Conservation (phyloP, 1,140 invertebrate species). For the Drosophila murphyi region DNA sequence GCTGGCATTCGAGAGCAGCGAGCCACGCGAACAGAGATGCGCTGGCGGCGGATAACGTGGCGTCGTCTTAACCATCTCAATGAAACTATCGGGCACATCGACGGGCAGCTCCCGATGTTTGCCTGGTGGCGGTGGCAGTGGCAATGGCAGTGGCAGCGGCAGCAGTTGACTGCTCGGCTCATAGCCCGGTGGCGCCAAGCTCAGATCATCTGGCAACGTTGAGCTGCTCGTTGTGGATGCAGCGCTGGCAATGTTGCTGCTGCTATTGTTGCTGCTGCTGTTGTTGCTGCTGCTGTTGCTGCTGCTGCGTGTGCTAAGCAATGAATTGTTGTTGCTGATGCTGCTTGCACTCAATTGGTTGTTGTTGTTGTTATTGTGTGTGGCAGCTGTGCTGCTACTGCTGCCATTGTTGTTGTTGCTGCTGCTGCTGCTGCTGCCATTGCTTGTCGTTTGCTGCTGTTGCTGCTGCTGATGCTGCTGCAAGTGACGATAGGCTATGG, state of each 20-base stretch:
- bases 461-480: conserved; percentile 57
- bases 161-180: conserved; percentile 48
- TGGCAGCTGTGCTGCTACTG: conserved; percentile 27
- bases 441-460: conserved; percentile 18
- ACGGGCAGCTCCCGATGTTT: conserved; percentile 89
- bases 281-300: conserved; percentile 10
- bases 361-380: conserved; percentile 39
- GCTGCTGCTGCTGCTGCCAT: conserved; percentile 25
- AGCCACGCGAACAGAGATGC: conserved; percentile 76
- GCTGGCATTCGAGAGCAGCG: conserved; percentile 68
- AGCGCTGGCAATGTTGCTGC: conserved; percentile 51
- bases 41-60: conserved; percentile 89
- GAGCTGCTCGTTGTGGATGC: conserved; percentile 44
- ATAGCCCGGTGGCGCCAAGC: conserved; percentile 62
- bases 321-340: conserved; percentile 35
- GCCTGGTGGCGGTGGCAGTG: conserved; percentile 28
- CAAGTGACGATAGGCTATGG: conserved; percentile 71
- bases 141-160: conserved; percentile 29
- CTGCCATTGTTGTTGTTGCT: conserved; percentile 16
- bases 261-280: conserved; percentile 45
- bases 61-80: conserved; percentile 90
- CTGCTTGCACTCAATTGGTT: conserved; percentile 65
- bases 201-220: conserved; percentile 62
- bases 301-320: conserved; percentile 5
- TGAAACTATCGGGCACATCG: conserved; percentile 90